Percentiles rank a stretch among this genome's conserved stretches.
Evolutionary conservation across 92 coral and sea anemone species (phyloP).

Genomic region (Blastomussa wellsi): DNA sequence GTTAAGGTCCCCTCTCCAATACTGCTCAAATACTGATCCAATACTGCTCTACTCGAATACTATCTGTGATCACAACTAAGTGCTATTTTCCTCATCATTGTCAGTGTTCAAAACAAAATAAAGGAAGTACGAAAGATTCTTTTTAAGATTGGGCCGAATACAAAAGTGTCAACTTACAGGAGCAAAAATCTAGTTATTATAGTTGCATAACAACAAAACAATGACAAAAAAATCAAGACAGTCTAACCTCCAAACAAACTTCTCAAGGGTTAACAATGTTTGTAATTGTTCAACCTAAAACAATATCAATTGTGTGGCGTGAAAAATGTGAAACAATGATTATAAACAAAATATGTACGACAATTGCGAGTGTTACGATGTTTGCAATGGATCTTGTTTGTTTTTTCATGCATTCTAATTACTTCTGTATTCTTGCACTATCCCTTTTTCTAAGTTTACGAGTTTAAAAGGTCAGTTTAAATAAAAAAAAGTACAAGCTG

Average conservation of each 20-base stretch:
- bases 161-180: neutral
- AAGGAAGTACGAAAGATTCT: neutral
- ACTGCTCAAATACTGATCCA: too few species aligned
- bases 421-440: neutral
- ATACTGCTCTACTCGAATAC: neutral
- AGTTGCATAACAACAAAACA: conserved; percentile 4
- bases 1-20: too few species aligned
- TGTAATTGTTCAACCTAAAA: conserved; percentile 45
- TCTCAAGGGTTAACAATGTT: conserved; percentile 33
- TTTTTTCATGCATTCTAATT: neutral
- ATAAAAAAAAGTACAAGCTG: neutral
- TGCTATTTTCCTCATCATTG: neutral
- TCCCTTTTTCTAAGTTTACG: neutral
- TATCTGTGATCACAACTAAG: neutral
- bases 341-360: neutral
- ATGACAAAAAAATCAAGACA: conserved; percentile 22
- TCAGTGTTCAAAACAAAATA: neutral
- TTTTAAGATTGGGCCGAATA: neutral
- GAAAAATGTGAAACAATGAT: neutral
- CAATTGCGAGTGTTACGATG: neutral
- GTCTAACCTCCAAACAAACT: conserved; percentile 46
- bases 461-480: neutral
- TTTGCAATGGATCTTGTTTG: neutral
- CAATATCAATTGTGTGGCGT: conserved; percentile 25
- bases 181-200: neutral